Conservation (phyloP, 2,113 vertebrate genomes). For the Anarhynchus alexandrinus region DNA sequence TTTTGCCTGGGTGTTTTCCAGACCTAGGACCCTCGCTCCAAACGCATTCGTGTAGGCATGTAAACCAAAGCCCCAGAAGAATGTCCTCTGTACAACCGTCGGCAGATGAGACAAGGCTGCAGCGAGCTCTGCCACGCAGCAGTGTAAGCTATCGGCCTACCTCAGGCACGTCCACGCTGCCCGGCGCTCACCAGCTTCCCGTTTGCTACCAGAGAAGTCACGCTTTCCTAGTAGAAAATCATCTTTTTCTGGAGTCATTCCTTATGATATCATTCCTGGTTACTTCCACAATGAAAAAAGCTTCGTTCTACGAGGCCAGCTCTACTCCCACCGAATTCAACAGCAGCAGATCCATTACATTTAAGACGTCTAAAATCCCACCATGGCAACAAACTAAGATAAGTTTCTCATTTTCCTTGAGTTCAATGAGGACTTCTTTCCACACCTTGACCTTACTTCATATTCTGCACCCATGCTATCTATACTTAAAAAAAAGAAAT, state of each 20-base stretch:
- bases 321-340: background rate
- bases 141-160: background rate
- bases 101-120: background rate
- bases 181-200: background rate
- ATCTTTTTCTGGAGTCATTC: background rate
- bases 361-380: background rate
- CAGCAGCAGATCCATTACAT: background rate
- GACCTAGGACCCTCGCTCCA: background rate
- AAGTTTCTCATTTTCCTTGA: too few relatives aligned
- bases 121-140: background rate
- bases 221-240: background rate
- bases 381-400: background rate
- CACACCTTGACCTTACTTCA: background rate
- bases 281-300: background rate
- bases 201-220: background rate
- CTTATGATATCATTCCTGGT: background rate
- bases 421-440: background rate
- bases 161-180: background rate
- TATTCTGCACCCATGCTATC: background rate
- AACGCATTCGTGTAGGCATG: accelerated
- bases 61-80: background rate
- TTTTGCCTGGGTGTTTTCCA: background rate
- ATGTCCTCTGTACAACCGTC: accelerated
- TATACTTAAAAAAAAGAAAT: background rate
- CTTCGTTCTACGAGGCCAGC: background rate